Evolutionary conservation across 2,113 vertebrate genomes (phyloP).

Genomic region (Pluvianellus socialis): DNA sequence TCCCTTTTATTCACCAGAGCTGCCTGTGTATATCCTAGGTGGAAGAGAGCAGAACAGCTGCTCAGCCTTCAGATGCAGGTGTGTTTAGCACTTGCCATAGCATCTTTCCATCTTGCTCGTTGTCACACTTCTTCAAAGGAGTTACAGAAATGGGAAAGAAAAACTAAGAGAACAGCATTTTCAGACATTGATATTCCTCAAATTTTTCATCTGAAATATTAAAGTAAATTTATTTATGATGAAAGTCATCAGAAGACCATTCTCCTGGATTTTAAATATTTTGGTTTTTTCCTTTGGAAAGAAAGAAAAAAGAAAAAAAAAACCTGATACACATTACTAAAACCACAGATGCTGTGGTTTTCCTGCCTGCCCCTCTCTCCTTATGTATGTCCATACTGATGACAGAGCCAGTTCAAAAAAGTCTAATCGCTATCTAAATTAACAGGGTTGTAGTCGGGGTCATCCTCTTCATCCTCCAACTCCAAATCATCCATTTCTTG

Average conservation of each 20-base stretch:
- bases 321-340: constrained; percentile 34
- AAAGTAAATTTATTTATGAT: constrained; percentile 75
- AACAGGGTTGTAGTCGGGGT: constrained; percentile 90
- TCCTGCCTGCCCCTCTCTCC: constrained; percentile 5
- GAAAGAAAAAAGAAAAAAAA: constrained; percentile 9
- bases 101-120: background rate
- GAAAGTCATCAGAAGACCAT: constrained; percentile 75
- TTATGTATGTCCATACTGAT: constrained; percentile 1
- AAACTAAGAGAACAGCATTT: background rate
- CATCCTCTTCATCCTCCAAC: constrained; percentile 91
- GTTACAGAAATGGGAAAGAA: background rate
- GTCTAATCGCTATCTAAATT: constrained; percentile 88
- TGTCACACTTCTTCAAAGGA: background rate
- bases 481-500: constrained; percentile 97
- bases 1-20: constrained; percentile 24
- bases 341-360: constrained; percentile 82
- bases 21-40: background rate
- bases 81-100: background rate
- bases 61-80: background rate
- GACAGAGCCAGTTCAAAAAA: background rate
- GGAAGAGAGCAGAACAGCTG: background rate
- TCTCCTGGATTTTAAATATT: constrained; percentile 73
- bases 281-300: constrained; percentile 43
- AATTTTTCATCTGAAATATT: constrained; percentile 56
- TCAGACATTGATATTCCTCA: background rate